A percentile compares a stretch with the other conserved stretches of the same genome.
These are phyloP conservation scores for Cossypha niveicapilla DNA, from an alignment of 2,797 vertebrate species.

Conservation along the genomic window DNA sequence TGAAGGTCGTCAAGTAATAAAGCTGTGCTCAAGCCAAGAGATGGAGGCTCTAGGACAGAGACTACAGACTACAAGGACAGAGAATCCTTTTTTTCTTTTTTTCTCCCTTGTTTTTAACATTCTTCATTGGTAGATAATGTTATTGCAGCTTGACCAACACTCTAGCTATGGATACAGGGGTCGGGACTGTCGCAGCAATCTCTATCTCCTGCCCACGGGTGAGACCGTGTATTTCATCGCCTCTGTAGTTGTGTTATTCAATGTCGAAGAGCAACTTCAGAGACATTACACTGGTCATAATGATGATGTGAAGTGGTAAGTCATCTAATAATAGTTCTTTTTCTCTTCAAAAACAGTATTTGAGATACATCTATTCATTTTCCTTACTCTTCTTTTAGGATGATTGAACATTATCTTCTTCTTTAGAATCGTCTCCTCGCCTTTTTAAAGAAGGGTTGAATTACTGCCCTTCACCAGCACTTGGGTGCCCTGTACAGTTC, in stretches of 20 bases:
- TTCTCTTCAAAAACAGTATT: neutral
- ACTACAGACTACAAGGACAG: neutral
- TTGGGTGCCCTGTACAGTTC: neutral
- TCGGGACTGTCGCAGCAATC: conserved; percentile 95
- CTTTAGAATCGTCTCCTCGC: neutral
- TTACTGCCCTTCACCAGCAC: neutral
- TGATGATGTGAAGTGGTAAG: conserved; percentile 98
- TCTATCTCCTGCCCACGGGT: conserved; percentile 94
- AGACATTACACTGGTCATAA: conserved; percentile 95
- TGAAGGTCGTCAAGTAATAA: neutral
- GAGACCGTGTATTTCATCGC: conserved; percentile 98
- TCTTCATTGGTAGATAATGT: neutral
- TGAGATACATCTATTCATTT: neutral
- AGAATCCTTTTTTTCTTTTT: neutral
- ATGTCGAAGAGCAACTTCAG: conserved; percentile 94
- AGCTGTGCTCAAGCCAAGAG: neutral
- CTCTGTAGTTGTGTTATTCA: conserved; percentile 94
- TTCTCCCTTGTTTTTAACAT: neutral
- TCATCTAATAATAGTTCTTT: neutral
- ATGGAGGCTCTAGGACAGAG: neutral
- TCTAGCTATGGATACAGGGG: conserved; percentile 93
- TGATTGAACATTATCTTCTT: neutral
- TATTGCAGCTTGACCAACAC: conserved; percentile 71
- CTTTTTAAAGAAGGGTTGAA: neutral
- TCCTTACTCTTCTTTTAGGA: neutral